These are phyloP conservation scores for Xestia rhomboidea DNA, from an alignment of 2,888 invertebrate species.

Conservation along the genomic window DNA sequence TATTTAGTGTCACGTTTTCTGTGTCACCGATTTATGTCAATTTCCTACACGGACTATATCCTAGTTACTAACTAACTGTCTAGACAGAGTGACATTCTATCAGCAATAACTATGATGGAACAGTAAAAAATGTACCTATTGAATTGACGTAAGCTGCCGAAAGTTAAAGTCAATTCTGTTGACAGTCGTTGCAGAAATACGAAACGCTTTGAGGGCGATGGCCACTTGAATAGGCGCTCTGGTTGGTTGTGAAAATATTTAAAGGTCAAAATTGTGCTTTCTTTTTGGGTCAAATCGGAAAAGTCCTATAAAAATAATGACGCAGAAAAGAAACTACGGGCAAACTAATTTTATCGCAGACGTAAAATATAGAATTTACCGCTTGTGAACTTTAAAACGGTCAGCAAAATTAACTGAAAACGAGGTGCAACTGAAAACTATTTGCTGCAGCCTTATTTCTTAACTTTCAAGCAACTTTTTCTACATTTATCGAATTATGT, in stretches of 20 bases:
- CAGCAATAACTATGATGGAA: background rate
- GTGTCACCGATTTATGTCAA: background rate
- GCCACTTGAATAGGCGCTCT: background rate
- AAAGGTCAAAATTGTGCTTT: background rate
- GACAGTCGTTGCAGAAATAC: background rate
- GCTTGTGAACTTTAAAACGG: conserved; percentile 46
- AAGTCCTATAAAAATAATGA: conserved; percentile 17
- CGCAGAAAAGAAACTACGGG: conserved; percentile 23
- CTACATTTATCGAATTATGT: background rate
- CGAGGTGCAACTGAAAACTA: conserved; percentile 39
- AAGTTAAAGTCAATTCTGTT: background rate
- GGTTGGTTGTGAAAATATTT: background rate
- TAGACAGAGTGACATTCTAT: background rate
- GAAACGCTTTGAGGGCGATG: background rate
- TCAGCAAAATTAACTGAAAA: conserved; percentile 43
- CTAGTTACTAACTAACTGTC: background rate
- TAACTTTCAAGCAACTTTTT: conserved; percentile 16
- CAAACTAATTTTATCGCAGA: conserved; percentile 37
- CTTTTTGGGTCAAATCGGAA: conserved; percentile 6
- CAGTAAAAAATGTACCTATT: background rate
- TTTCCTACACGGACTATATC: background rate
- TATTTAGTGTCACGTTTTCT: too few species aligned
- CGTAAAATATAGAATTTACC: conserved; percentile 37
- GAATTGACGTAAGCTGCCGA: background rate
- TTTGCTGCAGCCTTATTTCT: conserved; percentile 13